A percentile compares a stretch with the other conserved stretches of the same genome.
Conservation (phyloP, 2,797 vertebrate genomes). For the Phalanger gymnotis region DNA sequence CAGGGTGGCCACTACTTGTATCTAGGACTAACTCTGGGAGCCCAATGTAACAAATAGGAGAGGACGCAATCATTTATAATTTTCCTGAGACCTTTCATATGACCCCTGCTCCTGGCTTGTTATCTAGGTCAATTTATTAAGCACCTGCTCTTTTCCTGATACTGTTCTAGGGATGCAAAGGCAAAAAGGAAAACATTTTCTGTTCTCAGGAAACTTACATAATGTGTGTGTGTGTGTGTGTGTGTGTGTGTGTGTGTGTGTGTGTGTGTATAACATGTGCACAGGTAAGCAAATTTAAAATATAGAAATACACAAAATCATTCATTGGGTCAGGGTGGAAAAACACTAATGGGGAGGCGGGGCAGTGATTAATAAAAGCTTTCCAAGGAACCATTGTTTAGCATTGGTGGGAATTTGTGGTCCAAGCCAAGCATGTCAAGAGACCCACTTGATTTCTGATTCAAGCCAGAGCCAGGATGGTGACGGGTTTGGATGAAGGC, state of each 20-base stretch:
- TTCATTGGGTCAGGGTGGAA: too few species aligned
- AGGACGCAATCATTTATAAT: too few species aligned
- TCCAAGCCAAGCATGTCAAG: not conserved
- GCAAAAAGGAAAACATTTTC: not conserved
- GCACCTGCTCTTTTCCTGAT: not conserved
- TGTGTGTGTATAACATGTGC: too few species aligned
- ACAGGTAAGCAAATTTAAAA: too few species aligned
- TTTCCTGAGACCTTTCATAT: not conserved
- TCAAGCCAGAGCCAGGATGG: constrained; percentile 38
- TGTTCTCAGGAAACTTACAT: not conserved
- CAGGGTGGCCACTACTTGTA: not conserved
- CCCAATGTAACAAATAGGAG: not conserved
- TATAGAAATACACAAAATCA: too few species aligned
- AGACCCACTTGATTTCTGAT: not conserved
- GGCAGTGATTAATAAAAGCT: too few species aligned
- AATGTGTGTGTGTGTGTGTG: too few species aligned
- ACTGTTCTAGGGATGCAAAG: not conserved
- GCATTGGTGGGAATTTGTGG: not conserved
- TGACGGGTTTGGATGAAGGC: too few species aligned
- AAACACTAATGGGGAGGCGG: too few species aligned
- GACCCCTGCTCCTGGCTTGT: too few species aligned
- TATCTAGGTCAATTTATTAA: not conserved
- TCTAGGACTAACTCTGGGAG: not conserved
- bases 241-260: too few species aligned
- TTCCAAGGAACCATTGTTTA: not conserved